Percentiles rank a stretch among this genome's conserved stretches.
These are phyloP conservation scores for Nasonia vitripennis DNA, from an alignment of 1,140 invertebrate species.

Conservation along the genomic window DNA sequence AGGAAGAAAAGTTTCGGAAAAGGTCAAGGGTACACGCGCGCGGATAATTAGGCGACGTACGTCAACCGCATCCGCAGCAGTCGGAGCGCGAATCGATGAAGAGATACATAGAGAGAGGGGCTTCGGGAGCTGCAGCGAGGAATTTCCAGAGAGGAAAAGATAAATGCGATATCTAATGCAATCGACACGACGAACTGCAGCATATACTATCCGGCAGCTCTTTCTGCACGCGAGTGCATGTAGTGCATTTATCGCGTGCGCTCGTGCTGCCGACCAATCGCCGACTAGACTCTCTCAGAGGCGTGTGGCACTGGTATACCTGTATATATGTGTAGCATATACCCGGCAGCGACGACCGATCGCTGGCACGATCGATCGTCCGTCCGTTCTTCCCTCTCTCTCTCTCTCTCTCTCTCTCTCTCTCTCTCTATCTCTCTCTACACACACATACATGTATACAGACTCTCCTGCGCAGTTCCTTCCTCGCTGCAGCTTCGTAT, in stretches of 20 bases:
- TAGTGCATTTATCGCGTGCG: slow-evolving; percentile 37
- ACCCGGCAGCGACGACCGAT: slow-evolving; percentile 26
- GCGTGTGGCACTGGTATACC: neutral
- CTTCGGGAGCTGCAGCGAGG: neutral
- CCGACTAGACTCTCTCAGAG: neutral
- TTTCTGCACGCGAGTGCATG: slow-evolving; percentile 26
- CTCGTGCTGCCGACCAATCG: slow-evolving; percentile 15
- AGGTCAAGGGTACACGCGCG: neutral
- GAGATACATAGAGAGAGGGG: slow-evolving; percentile 22
- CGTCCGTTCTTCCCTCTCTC: neutral
- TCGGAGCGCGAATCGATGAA: slow-evolving; percentile 5
- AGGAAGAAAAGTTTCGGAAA: neutral
- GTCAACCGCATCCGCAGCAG: neutral
- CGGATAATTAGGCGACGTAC: slow-evolving; percentile 26
- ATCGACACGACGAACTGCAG: slow-evolving; percentile 40
- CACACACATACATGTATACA: neutral
- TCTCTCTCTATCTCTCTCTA: neutral
- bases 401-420: neutral
- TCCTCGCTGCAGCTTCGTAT: neutral
- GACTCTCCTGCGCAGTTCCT: neutral
- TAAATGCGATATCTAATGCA: slow-evolving; percentile 51
- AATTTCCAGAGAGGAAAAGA: slow-evolving; percentile 31
- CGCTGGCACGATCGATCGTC: slow-evolving; percentile 58
- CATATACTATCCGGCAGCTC: neutral
- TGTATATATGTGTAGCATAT: neutral